Evolutionary conservation across 2,888 invertebrate species (phyloP), one percentile per base, ranked within the genome.

Genomic region (Nesidiocoris tenuis): DNA sequence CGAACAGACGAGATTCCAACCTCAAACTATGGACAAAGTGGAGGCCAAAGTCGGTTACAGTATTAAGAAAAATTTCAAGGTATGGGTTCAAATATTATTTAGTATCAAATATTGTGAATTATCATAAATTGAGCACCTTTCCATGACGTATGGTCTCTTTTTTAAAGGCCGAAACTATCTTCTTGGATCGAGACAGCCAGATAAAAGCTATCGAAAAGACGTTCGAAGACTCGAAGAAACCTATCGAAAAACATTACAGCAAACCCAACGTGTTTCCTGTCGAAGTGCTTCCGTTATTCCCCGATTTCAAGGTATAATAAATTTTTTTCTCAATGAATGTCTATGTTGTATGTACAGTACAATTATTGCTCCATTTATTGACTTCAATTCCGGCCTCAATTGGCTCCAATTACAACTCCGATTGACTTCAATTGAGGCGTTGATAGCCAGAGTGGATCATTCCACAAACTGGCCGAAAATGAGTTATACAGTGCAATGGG

Each of bases 1-100:
- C 56, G 99, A 99, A 85, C 97, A 96, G 84, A 98, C 98, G 19
- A 88, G 98, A 79, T 98, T 97, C 85, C 96, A 97, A 83, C 96
- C 97, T 18, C 94, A 95, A 83, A 93, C 94, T 80, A 92, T 94
- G 88, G 98, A 98, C 83, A 96, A 98, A 87, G 96, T 96, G 83
- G 99, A 99, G 87, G 96, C 98, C 0, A 98, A 97, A 89, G 96
- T 99, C 75, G 99, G 98, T 82, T 98, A 95, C 85, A 97, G 95
- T 84, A 95, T 98, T 80, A 98, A 98, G 84, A 97, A 96, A 84
- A 92, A 91, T 82, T 88, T 94, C 81, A 88, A 88, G 82, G 86
- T 85, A 80, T 39, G 79, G 23, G 61, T 24, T 9, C 17, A 56
- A n/a, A n/a, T n/a, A n/a, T n/a, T n/a, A n/a, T n/a, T n/a, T n/a